Percentiles rank a stretch among this genome's conserved stretches.
phyloP scores from a whole-genome alignment of 2,113 vertebrate species.

The Lampris megalopsis region DNA sequence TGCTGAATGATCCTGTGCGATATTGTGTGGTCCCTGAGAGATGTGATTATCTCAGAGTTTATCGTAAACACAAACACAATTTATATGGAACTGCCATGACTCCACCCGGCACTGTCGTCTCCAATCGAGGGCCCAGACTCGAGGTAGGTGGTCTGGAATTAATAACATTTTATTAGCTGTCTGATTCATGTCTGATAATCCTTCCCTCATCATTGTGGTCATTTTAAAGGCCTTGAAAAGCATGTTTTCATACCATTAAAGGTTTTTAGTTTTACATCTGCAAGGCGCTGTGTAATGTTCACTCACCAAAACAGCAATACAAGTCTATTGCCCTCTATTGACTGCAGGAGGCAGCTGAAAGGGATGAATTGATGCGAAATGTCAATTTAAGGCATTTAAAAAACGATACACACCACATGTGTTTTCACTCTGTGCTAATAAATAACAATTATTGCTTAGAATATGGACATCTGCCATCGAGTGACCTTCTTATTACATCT shows the following conservation, averaged over 20 bases:
- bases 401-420: slow-evolving; percentile 72
- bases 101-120: slow-evolving; percentile 15
- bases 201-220: background rate
- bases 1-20: slow-evolving; percentile 47
- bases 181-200: background rate
- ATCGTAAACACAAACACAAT: slow-evolving; percentile 49
- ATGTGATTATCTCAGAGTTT: slow-evolving; percentile 42
- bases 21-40: slow-evolving; percentile 31
- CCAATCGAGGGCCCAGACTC: background rate
- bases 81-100: slow-evolving; percentile 27
- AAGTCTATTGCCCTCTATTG: slow-evolving; percentile 76
- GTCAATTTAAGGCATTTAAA: slow-evolving; percentile 51
- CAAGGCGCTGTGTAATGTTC: slow-evolving; percentile 20
- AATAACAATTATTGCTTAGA: slow-evolving; percentile 80
- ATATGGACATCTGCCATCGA: slow-evolving; percentile 81
- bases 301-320: slow-evolving; percentile 42
- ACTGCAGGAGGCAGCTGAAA: slow-evolving; percentile 67
- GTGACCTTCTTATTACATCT: slow-evolving; percentile 85
- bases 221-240: background rate
- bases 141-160: slow-evolving; percentile 28
- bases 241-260: background rate
- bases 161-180: slow-evolving; percentile 8
- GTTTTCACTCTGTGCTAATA: slow-evolving; percentile 81
- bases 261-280: slow-evolving; percentile 1
- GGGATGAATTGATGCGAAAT: slow-evolving; percentile 68